Base-by-base conservation (phyloP, 2,797 vertebrate species). In the Enteromius fasciolatus region DNA sequence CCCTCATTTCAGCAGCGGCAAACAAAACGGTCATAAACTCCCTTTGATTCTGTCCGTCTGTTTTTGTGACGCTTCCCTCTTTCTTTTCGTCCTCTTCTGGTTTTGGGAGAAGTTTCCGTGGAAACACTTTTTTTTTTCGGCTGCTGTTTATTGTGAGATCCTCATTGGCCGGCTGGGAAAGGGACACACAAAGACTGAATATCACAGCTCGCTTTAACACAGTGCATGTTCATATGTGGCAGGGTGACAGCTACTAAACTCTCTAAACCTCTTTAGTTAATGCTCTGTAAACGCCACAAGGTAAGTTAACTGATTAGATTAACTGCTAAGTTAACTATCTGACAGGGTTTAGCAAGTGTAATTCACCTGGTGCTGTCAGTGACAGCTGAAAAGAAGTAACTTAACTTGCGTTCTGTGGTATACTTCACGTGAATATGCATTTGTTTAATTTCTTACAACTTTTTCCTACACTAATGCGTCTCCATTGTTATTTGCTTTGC, bases 61-160 rank as follows among this genome's bases (percentile, higher is more conserved):
- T 91, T 88, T 87, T 78, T 87, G 88, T 87, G 87, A 90, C 89
- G 90, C 92, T 89, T 90, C 69, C 25, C 9, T 67, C 23, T 90
- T 66, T 66, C 46, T 54, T 66, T 67, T 33, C 25, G 33, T 59
- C 76, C 61, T 66, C 28, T 68, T 79, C 14, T 77, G 48, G 64
- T 67, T 89, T 89, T 86, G 84, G 41, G 70, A 85, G 88, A 73
- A 83, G 97, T 97, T 97, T 96, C 97, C 96, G 94, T 94, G 97
- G 97, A 95, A 96, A 98, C 97, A 89, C 89, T 15, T 64, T 63
- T 95, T 95, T 95, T 95, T 97, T 97, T 95, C 97, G 93, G 90
- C 92, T 70, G 69, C 91, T 94, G 92, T 95, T 96, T 92, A 92
- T 96, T 92, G 93, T 93, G 93, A 87, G 94, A 94, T 95, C 95